phyloP scores from a whole-genome alignment of 2,888 invertebrate genomes.

The Acanthoscelides obtectus region DNA sequence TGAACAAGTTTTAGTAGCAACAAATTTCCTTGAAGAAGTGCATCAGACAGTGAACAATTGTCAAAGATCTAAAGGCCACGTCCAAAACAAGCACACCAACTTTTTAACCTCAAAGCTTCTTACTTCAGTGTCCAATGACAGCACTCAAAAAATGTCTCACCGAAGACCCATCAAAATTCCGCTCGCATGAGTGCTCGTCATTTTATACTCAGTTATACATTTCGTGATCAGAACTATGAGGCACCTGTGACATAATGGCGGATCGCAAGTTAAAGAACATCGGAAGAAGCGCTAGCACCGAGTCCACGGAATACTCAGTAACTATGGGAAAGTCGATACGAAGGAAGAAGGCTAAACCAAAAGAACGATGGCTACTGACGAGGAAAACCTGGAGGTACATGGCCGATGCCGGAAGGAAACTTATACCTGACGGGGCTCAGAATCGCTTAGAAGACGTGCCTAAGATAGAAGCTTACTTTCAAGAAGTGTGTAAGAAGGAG shows the following conservation, averaged over 20 bases:
- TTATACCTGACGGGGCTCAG: conserved; percentile 76
- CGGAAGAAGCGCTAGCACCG: conserved; percentile 47
- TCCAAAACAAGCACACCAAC: too few relatives aligned
- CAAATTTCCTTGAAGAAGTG: too few relatives aligned
- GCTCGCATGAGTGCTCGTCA: neutral
- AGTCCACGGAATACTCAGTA: conserved; percentile 46
- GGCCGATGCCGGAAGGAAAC: conserved; percentile 83
- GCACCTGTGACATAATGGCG: conserved; percentile 1
- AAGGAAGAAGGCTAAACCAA: conserved; percentile 51
- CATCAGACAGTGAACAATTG: too few relatives aligned
- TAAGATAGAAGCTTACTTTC: conserved; percentile 78
- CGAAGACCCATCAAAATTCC: neutral
- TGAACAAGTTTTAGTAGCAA: too few relatives aligned
- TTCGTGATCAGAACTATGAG: neutral
- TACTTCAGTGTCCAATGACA: neutral
- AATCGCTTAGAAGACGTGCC: conserved; percentile 73
- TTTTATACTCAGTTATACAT: neutral
- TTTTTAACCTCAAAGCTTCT: too few relatives aligned
- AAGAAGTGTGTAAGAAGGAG: conserved; percentile 74
- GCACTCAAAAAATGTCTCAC: neutral
- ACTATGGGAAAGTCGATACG: conserved; percentile 56
- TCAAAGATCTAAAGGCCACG: too few relatives aligned
- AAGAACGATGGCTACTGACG: conserved; percentile 83
- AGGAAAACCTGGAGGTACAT: conserved; percentile 89
- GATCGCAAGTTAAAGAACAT: conserved; percentile 30